Evolutionary conservation across 2,113 vertebrate genomes (phyloP).

Genomic region (Uria aalge): DNA sequence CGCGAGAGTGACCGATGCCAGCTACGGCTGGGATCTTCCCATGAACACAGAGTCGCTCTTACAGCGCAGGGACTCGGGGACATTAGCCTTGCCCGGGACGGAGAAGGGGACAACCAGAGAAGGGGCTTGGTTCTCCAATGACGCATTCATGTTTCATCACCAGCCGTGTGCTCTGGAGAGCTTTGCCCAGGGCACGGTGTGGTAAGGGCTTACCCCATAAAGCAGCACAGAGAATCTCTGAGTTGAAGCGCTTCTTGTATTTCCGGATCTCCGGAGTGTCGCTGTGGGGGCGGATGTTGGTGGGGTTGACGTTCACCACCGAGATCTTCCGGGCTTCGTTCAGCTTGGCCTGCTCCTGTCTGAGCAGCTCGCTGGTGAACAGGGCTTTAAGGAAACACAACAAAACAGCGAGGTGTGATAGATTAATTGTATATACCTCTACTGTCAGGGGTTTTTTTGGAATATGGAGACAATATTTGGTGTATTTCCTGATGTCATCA

Average conservation of each 20-base stretch:
- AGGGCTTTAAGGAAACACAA: slow-evolving; percentile 78
- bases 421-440: neutral
- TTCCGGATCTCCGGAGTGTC: slow-evolving; percentile 98
- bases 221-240: slow-evolving; percentile 96
- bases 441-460: neutral
- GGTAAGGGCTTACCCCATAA: slow-evolving; percentile 86
- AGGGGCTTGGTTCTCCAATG: accelerated
- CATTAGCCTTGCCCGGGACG: neutral
- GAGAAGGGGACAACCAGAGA: neutral
- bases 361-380: slow-evolving; percentile 91
- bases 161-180: neutral
- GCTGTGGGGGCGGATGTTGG: slow-evolving; percentile 97
- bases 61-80: neutral
- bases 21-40: neutral
- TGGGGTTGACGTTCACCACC: slow-evolving; percentile 97
- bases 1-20: accelerated
- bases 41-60: neutral
- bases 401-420: neutral
- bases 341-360: slow-evolving; percentile 95
- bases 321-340: slow-evolving; percentile 98
- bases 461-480: neutral
- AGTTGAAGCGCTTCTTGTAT: slow-evolving; percentile 99
- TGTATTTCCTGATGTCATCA: neutral
- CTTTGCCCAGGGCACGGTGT: accelerated
- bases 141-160: neutral